Evolutionary conservation across 2,113 vertebrate genomes (phyloP).

Genomic region (Podarcis cretensis): DNA sequence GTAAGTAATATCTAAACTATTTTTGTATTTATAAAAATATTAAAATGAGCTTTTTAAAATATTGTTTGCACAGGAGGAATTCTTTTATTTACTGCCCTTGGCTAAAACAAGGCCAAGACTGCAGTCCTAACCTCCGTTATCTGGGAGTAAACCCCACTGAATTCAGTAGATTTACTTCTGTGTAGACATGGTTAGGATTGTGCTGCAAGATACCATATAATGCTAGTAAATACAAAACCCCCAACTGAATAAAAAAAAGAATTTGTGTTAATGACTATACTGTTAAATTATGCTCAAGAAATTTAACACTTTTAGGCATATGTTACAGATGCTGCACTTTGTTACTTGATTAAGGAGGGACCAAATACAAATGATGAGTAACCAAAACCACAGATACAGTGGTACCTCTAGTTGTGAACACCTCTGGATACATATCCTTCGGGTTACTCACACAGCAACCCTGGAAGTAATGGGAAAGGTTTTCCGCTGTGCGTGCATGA

Average conservation of each 20-base stretch:
- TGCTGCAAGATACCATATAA: background rate
- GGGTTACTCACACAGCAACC: too few relatives aligned
- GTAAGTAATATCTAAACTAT: slow-evolving; percentile 69
- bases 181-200: too few relatives aligned
- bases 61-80: background rate
- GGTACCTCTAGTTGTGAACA: too few relatives aligned
- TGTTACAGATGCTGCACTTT: background rate
- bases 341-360: background rate
- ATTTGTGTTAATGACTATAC: background rate
- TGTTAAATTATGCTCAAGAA: background rate
- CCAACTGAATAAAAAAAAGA: background rate
- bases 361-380: background rate
- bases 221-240: background rate
- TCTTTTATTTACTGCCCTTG: background rate
- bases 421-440: too few relatives aligned
- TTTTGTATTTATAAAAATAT: background rate
- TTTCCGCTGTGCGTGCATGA: too few relatives aligned
- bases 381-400: background rate
- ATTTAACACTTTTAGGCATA: background rate
- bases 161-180: background rate
- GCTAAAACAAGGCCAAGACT: background rate
- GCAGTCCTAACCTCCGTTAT: background rate
- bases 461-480: too few relatives aligned
- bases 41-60: background rate
- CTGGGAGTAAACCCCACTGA: background rate